phyloP scores from a whole-genome alignment of 2,797 vertebrate genomes.

The Emys orbicularis region DNA sequence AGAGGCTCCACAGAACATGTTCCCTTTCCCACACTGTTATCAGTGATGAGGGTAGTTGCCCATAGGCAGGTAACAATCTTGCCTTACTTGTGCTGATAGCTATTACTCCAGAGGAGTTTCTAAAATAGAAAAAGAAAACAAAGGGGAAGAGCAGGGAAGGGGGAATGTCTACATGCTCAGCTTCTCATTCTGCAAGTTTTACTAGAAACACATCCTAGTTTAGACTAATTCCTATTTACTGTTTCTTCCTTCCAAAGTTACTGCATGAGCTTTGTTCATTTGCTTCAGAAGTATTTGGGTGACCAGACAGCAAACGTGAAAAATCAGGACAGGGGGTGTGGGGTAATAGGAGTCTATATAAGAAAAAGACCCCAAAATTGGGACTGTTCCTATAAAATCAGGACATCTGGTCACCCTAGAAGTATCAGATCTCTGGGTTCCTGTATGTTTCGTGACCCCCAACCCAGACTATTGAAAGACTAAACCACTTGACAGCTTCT shows the following conservation, averaged over 20 bases:
- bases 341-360: too few species aligned
- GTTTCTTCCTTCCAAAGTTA: background rate
- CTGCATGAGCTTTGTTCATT: background rate
- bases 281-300: background rate
- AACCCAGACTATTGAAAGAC: background rate
- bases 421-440: background rate
- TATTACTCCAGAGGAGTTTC: background rate
- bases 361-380: too few species aligned
- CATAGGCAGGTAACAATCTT: background rate
- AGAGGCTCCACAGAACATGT: background rate
- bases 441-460: background rate
- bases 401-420: background rate
- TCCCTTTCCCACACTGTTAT: background rate
- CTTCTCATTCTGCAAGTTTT: background rate
- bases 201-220: background rate
- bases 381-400: too few species aligned
- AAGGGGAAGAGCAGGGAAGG: background rate
- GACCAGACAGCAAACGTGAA: too few species aligned
- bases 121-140: background rate
- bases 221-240: background rate
- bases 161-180: background rate
- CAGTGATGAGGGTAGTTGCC: background rate
- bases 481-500: background rate
- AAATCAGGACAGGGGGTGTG: too few species aligned
- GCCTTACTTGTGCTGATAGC: background rate